Conservation (phyloP, 2,888 invertebrate genomes). For the Caradrina kadenii region DNA sequence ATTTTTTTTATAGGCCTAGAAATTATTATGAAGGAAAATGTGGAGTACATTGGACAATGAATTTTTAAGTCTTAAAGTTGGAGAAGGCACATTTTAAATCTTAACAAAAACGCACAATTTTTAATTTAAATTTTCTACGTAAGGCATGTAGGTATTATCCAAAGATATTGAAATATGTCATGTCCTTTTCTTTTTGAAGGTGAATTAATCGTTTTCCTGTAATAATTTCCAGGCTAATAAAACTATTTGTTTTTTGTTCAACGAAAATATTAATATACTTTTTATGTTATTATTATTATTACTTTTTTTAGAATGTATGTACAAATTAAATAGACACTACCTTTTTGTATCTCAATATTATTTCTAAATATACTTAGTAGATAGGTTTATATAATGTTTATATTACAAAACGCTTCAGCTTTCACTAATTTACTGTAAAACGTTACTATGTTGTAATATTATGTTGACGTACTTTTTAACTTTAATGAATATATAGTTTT, state of each 20-base stretch:
- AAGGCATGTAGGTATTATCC: background rate
- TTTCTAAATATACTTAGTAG: constrained; percentile 62
- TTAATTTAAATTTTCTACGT: constrained; percentile 17
- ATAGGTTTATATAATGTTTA: constrained; percentile 62
- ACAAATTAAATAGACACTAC: constrained; percentile 63
- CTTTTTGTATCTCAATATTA: constrained; percentile 68
- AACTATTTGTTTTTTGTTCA: constrained; percentile 46
- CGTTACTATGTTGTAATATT: constrained; percentile 46
- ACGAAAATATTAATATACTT: constrained; percentile 26
- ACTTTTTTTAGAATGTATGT: constrained; percentile 52
- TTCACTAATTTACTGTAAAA: constrained; percentile 54
- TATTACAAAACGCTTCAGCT: constrained; percentile 67
- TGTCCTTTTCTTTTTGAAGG: background rate
- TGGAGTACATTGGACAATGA: background rate
- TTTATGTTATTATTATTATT: constrained; percentile 51
- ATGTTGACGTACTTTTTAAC: constrained; percentile 46
- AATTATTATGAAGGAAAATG: constrained; percentile 2
- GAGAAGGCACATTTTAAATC: constrained; percentile 1
- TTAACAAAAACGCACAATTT: constrained; percentile 44
- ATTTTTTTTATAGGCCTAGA: constrained; percentile 34
- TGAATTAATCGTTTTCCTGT: background rate
- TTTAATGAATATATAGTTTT: constrained; percentile 46
- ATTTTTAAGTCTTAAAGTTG: background rate
- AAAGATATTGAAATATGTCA: background rate
- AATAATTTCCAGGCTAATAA: constrained; percentile 52